These are phyloP conservation scores for Pygoscelis antarcticus DNA, from an alignment of 2,113 vertebrate species.

Conservation along the genomic window DNA sequence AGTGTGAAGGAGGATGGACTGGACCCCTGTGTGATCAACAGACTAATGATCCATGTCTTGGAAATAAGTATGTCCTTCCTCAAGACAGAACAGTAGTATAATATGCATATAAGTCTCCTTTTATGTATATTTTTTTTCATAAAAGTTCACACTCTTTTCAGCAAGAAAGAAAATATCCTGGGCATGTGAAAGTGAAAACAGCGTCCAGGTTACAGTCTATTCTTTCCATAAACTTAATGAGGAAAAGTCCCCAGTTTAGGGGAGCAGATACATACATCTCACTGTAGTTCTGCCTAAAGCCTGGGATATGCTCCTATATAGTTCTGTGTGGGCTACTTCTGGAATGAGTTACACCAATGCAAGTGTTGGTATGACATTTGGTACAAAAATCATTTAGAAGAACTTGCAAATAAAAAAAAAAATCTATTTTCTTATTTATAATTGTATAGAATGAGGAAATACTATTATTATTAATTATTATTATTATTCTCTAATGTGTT, in stretches of 20 bases:
- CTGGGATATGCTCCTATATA: not conserved
- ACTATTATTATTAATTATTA: not conserved
- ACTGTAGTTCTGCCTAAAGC: not conserved
- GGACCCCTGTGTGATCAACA: constrained; percentile 90
- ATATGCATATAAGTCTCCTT: not conserved
- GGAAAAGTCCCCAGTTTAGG: not conserved
- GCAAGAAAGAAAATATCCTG: not conserved
- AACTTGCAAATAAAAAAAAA: not conserved
- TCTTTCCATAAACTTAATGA: not conserved
- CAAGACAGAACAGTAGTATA: not conserved
- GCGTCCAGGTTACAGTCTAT: not conserved
- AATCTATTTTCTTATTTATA: not conserved
- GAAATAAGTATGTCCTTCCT: constrained; percentile 90
- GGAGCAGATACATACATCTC: not conserved
- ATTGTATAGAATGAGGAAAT: not conserved
- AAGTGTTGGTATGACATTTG: not conserved
- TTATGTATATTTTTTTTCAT: not conserved
- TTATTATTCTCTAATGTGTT: not conserved
- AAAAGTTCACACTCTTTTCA: not conserved
- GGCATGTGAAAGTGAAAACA: not conserved
- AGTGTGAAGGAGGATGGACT: constrained; percentile 92
- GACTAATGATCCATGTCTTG: constrained; percentile 91
- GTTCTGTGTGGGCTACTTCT: not conserved
- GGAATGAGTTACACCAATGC: not conserved
- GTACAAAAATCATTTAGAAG: not conserved